These are phyloP conservation scores for Eupithecia tripunctaria DNA, from an alignment of 2,888 invertebrate species.

Conservation along the genomic window DNA sequence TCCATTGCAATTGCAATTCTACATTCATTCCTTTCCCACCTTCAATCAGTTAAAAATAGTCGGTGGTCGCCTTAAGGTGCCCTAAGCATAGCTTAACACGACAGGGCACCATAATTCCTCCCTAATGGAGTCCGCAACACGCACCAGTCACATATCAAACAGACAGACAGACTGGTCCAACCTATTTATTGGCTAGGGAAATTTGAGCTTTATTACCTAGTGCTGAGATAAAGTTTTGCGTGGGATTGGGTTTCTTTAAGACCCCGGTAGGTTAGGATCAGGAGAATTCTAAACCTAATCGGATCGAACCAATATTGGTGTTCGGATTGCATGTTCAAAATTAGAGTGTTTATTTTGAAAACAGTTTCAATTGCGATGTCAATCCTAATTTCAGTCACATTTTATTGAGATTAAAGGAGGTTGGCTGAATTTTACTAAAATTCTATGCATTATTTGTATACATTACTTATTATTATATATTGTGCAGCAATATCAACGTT, in stretches of 20 bases:
- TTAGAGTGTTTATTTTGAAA: neutral
- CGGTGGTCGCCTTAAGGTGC: conserved; percentile 66
- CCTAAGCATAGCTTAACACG: conserved; percentile 61
- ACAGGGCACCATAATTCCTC: conserved; percentile 72
- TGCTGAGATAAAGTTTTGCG: conserved; percentile 38
- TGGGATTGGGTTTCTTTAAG: conserved; percentile 46
- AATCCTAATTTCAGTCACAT: too few relatives aligned
- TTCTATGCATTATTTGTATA: too few relatives aligned
- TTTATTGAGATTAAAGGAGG: too few relatives aligned
- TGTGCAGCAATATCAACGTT: too few relatives aligned
- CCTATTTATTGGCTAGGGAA: conserved; percentile 43
- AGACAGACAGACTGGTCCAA: conserved; percentile 61
- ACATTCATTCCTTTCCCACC: neutral
- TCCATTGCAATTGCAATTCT: neutral
- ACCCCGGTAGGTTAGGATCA: conserved; percentile 42
- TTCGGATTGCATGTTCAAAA: neutral
- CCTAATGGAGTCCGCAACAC: conserved; percentile 78
- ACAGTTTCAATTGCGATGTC: too few relatives aligned
- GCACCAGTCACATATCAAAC: conserved; percentile 76
- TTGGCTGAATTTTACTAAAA: too few relatives aligned
- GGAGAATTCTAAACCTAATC: neutral
- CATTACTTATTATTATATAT: too few relatives aligned
- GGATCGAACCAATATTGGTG: neutral
- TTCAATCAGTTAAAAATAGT: conserved; percentile 54
- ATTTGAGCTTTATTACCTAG: conserved; percentile 52